phyloP scores from a whole-genome alignment of 2,797 vertebrate species.

The Siniperca undulata region DNA sequence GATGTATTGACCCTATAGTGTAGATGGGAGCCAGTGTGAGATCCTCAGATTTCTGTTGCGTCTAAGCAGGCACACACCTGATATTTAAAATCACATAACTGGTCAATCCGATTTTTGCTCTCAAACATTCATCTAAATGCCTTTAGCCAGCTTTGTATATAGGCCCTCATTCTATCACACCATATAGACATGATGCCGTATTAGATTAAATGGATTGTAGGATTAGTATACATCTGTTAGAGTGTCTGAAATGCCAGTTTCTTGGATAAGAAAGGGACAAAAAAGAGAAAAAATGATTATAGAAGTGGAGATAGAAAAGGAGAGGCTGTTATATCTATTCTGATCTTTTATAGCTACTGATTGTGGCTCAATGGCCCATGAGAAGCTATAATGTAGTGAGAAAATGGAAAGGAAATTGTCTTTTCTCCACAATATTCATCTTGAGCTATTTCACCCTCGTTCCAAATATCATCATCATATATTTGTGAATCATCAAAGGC shows the following conservation, averaged over 20 bases:
- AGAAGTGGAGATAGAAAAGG: background rate
- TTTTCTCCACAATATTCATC: slow-evolving; percentile 4
- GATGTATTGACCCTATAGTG: background rate
- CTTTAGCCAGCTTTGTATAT: background rate
- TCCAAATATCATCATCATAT: slow-evolving; percentile 8
- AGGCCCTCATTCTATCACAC: background rate
- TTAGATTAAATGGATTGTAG: background rate
- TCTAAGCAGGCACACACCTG: background rate
- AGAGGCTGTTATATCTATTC: background rate
- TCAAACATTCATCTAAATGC: background rate
- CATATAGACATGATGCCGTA: background rate
- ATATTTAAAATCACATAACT: slow-evolving; percentile 1
- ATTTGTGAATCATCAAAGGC: background rate
- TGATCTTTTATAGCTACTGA: slow-evolving; percentile 32
- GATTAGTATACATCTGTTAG: background rate
- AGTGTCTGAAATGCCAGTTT: slow-evolving; percentile 4
- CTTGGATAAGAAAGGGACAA: background rate
- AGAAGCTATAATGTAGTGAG: slow-evolving; percentile 21
- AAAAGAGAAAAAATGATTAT: background rate
- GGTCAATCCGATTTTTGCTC: background rate
- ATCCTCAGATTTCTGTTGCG: background rate
- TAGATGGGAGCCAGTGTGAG: background rate
- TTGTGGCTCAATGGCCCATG: slow-evolving; percentile 24
- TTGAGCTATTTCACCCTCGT: background rate
- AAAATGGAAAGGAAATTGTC: slow-evolving; percentile 18